Percentiles rank a stretch among this genome's conserved stretches.
Evolutionary conservation across 1,140 invertebrate species (phyloP).

Genomic region (Rhynchophorus ferrugineus): DNA sequence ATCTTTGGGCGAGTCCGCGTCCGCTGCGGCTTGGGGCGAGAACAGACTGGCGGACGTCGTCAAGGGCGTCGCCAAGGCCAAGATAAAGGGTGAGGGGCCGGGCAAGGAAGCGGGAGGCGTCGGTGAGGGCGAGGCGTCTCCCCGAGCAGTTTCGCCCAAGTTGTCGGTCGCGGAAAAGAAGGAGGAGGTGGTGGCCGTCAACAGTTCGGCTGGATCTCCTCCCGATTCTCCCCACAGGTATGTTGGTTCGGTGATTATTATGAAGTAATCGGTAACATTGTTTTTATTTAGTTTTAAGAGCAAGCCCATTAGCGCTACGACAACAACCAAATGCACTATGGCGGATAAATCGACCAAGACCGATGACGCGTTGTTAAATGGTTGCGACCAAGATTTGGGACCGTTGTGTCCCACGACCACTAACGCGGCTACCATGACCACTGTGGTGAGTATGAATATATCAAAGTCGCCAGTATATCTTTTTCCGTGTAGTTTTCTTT

Average conservation of each 20-base stretch:
- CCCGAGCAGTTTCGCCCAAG: slow-evolving; percentile 34
- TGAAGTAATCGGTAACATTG: not conserved
- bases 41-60: slow-evolving; percentile 73
- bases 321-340: slow-evolving; percentile 41
- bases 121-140: slow-evolving; percentile 23
- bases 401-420: slow-evolving; percentile 40
- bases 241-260: slow-evolving; percentile 30
- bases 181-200: slow-evolving; percentile 40
- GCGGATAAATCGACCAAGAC: slow-evolving; percentile 49
- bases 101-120: slow-evolving; percentile 19
- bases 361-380: slow-evolving; percentile 41
- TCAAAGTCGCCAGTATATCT: no score
- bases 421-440: slow-evolving; percentile 43
- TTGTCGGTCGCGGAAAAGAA: slow-evolving; percentile 28
- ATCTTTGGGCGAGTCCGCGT: slow-evolving; percentile 2
- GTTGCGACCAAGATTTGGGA: slow-evolving; percentile 32
- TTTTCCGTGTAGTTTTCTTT: no score
- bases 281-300: slow-evolving; percentile 15
- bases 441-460: slow-evolving; percentile 19
- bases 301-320: slow-evolving; percentile 30
- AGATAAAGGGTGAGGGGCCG: slow-evolving; percentile 11
- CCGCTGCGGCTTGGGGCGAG: slow-evolving; percentile 32
- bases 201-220: slow-evolving; percentile 48
- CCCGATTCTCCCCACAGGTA: slow-evolving; percentile 55
- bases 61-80: slow-evolving; percentile 61